These are phyloP conservation scores for Aulostomus chinensis DNA, from an alignment of 2,797 vertebrate species.

Conservation along the genomic window DNA sequence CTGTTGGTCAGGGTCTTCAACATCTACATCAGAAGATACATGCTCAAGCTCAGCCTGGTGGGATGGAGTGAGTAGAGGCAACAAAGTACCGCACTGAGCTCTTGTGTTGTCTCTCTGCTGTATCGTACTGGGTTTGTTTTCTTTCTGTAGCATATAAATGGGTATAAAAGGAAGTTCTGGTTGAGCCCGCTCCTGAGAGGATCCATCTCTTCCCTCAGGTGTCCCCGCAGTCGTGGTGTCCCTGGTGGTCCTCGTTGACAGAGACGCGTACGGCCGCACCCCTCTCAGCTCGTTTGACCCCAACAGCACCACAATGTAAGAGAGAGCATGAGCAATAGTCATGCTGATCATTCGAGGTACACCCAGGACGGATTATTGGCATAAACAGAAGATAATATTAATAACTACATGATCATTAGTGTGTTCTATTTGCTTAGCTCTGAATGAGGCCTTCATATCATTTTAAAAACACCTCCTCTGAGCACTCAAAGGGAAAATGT, in stretches of 20 bases:
- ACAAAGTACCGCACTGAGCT: no score
- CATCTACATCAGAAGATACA: conserved; percentile 78
- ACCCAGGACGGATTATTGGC: no score
- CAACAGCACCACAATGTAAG: conserved; percentile 38
- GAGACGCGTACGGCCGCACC: conserved; percentile 33
- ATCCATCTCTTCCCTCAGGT: conserved; percentile 61
- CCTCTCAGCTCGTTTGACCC: background rate
- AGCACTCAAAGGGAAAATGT: no score
- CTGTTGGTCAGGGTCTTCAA: conserved; percentile 85
- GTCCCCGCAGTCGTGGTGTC: conserved; percentile 70
- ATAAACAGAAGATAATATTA: no score
- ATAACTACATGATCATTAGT: no score
- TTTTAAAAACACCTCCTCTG: no score
- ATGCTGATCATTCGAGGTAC: no score
- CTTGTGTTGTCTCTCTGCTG: background rate
- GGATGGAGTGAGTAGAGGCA: conserved; percentile 85
- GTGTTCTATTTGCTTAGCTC: no score
- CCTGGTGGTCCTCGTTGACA: conserved; percentile 43
- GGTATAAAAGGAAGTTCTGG: no score
- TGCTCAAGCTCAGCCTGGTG: conserved; percentile 80
- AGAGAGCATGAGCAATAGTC: no score
- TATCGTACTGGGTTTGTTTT: background rate
- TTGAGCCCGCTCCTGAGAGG: no score
- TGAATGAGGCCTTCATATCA: no score
- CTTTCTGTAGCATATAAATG: background rate